Percentiles rank a stretch among this genome's conserved stretches.
phyloP scores from a whole-genome alignment of 2,888 invertebrate species.

The Melinopterus prodromus region DNA sequence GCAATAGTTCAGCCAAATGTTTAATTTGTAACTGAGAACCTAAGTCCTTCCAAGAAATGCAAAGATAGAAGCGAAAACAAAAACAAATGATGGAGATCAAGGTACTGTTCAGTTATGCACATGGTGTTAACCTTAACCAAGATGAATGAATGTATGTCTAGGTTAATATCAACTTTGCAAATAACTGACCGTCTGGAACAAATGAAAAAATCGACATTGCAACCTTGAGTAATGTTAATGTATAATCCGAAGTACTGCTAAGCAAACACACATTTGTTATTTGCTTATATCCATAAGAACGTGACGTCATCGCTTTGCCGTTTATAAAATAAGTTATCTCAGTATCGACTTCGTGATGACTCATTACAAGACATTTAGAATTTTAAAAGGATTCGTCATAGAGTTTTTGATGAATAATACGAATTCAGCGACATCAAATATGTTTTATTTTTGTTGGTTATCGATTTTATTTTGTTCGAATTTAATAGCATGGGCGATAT shows the following conservation, averaged over 20 bases:
- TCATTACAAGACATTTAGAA: background rate
- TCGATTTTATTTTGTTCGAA: background rate
- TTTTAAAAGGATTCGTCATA: background rate
- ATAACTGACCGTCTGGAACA: background rate
- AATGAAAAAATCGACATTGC: conserved; percentile 4
- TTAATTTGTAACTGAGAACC: no score
- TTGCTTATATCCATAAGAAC: background rate
- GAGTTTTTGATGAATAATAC: background rate
- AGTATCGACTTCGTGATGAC: background rate
- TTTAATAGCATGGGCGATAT: background rate
- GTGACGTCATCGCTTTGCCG: background rate
- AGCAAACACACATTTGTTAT: background rate
- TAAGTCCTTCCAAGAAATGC: no score
- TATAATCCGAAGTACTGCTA: background rate
- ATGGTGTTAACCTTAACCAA: background rate
- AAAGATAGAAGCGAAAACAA: background rate
- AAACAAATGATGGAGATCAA: background rate
- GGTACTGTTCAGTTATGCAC: background rate
- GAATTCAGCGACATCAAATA: background rate
- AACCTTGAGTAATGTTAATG: background rate
- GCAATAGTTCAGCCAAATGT: no score
- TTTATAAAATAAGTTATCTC: background rate
- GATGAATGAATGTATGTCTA: background rate
- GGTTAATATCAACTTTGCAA: background rate
- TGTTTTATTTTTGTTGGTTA: background rate